A percentile compares a stretch with the other conserved stretches of the same genome.
Conservation (phyloP, 1,140 invertebrate species). For the Eulimnadia texana region DNA sequence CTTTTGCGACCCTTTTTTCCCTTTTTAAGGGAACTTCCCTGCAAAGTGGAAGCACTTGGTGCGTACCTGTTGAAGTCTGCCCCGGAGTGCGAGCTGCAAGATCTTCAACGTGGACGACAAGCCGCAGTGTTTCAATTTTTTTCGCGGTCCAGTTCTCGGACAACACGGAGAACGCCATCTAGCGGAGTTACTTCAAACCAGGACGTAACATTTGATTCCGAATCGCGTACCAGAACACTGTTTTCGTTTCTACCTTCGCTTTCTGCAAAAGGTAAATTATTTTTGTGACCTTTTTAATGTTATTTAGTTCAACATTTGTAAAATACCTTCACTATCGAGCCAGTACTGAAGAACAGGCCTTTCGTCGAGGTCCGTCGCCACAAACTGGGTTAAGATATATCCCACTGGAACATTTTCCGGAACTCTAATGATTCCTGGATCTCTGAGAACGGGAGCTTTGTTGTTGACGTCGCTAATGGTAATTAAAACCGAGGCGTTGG, state of each 20-base stretch:
- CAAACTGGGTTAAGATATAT: slow-evolving; percentile 32
- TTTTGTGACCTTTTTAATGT: not conserved
- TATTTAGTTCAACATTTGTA: not conserved
- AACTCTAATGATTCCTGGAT: slow-evolving; percentile 48
- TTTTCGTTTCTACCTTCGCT: slow-evolving; percentile 55
- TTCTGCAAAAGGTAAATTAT: slow-evolving; percentile 12
- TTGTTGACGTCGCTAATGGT: slow-evolving; percentile 86
- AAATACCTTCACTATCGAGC: slow-evolving; percentile 28
- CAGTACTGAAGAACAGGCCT: slow-evolving; percentile 56
- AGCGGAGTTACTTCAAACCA: slow-evolving; percentile 57
- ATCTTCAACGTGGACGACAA: slow-evolving; percentile 68
- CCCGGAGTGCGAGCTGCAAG: slow-evolving; percentile 54
- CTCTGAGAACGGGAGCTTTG: slow-evolving; percentile 57
- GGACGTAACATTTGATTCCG: slow-evolving; percentile 54
- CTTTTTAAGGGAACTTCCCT: not conserved
- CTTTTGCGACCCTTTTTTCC: slow-evolving; percentile 5
- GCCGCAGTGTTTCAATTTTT: slow-evolving; percentile 58
- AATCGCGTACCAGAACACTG: slow-evolving; percentile 31
- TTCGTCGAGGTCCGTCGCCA: slow-evolving; percentile 63
- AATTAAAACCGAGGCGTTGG: slow-evolving; percentile 50
- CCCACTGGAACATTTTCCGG: slow-evolving; percentile 58
- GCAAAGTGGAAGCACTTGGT: no score
- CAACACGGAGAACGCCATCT: slow-evolving; percentile 51
- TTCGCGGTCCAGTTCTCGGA: slow-evolving; percentile 62
- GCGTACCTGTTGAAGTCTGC: slow-evolving; percentile 57